phyloP scores from a whole-genome alignment of 1,140 invertebrate species.

The Limonius californicus region DNA sequence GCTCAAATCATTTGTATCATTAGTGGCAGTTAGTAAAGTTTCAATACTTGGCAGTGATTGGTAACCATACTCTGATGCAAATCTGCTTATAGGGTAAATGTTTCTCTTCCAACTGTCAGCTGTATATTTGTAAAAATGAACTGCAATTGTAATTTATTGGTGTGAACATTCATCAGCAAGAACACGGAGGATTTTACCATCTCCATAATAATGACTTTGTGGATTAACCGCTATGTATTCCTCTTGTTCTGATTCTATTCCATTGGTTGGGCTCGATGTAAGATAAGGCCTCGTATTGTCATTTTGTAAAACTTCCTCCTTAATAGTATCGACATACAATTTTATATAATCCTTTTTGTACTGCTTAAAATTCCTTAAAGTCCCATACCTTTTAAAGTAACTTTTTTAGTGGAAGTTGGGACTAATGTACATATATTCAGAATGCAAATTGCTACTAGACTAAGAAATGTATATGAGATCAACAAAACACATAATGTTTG shows the following conservation, averaged over 20 bases:
- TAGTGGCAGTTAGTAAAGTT: conserved; percentile 57
- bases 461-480: not conserved
- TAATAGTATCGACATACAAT: conserved; percentile 80
- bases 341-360: conserved; percentile 82
- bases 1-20: conserved; percentile 56
- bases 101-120: conserved; percentile 75
- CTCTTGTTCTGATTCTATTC: conserved; percentile 67
- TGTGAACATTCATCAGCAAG: not conserved
- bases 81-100: conserved; percentile 76
- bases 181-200: conserved; percentile 56
- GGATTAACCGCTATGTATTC: conserved; percentile 74
- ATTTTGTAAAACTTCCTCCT: conserved; percentile 58
- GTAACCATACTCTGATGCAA: conserved; percentile 94
- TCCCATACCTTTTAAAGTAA: conserved; percentile 80
- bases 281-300: conserved; percentile 68
- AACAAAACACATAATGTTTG: too few relatives aligned
- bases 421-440: too few relatives aligned
- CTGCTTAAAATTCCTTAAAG: conserved; percentile 51
- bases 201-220: conserved; percentile 76
- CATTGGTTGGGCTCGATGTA: conserved; percentile 91
- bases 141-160: conserved; percentile 50
- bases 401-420: not conserved
- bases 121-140: conserved; percentile 90
- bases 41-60: conserved; percentile 78
- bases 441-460: conserved; percentile 18